phyloP scores from a whole-genome alignment of 2,888 invertebrate genomes.

The Cloeon dipterum region DNA sequence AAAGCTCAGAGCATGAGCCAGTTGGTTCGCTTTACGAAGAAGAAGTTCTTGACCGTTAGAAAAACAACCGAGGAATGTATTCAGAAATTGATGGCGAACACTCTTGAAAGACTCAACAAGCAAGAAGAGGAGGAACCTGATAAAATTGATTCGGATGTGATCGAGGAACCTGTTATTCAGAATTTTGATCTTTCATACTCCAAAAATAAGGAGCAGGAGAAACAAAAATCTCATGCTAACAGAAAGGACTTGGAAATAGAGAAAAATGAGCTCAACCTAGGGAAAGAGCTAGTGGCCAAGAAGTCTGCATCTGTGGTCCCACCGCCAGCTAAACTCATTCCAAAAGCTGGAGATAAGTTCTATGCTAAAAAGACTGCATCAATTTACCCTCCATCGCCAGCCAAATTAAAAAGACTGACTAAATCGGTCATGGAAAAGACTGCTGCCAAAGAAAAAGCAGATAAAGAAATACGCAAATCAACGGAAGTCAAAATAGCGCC shows the following conservation, averaged over 20 bases:
- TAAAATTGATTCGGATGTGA: background rate
- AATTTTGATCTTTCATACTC: background rate
- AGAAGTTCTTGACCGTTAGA: background rate
- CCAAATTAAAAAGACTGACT: no score
- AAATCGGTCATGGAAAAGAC: no score
- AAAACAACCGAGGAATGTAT: background rate
- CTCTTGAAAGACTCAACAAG: background rate
- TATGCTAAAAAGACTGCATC: no score
- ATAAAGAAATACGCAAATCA: no score
- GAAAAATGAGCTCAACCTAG: conserved; percentile 1
- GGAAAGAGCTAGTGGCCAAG: no score
- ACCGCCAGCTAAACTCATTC: no score
- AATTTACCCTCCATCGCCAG: no score
- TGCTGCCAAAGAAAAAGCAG: no score
- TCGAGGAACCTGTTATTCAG: background rate
- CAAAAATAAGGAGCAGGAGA: conserved; percentile 1
- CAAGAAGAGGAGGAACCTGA: background rate
- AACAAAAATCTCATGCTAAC: background rate
- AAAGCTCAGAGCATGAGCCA: background rate
- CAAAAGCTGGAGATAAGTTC: no score
- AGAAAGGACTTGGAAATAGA: background rate
- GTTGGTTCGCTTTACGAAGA: background rate
- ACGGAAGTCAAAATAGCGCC: no score
- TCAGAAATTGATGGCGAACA: background rate
- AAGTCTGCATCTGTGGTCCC: no score